A percentile compares a stretch with the other conserved stretches of the same genome.
Conservation (phyloP, 2,113 vertebrate genomes). For the Mastomys natalensis region DNA sequence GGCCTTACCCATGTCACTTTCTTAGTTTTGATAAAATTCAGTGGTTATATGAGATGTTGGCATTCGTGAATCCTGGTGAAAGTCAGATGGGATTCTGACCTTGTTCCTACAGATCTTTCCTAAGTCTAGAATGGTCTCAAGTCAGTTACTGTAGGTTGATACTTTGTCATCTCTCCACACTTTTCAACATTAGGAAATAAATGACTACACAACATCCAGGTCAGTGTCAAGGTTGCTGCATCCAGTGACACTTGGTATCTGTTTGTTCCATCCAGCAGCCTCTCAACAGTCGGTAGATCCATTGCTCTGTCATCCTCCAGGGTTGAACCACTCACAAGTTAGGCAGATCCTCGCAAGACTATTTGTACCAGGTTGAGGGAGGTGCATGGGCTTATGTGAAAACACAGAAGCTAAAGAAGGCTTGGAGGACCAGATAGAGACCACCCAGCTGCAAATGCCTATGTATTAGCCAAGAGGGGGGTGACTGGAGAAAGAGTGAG, state of each 20-base stretch:
- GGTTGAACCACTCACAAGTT: background rate
- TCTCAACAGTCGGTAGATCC: background rate
- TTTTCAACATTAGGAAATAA: constrained; percentile 35
- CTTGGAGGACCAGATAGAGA: background rate
- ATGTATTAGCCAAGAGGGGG: background rate
- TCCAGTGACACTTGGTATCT: constrained; percentile 17
- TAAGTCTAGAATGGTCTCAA: constrained; percentile 20
- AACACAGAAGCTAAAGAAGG: background rate
- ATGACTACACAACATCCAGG: background rate
- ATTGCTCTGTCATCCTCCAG: background rate
- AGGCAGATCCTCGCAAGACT: background rate
- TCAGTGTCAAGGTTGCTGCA: background rate
- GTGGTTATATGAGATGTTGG: background rate
- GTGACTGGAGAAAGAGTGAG: background rate
- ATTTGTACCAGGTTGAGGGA: background rate
- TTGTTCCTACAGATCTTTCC: background rate
- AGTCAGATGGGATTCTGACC: background rate
- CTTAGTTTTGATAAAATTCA: background rate
- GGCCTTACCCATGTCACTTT: background rate
- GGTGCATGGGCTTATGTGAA: background rate
- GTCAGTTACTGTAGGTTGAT: background rate
- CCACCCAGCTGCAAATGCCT: background rate
- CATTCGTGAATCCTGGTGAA: background rate
- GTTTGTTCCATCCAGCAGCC: constrained; percentile 7
- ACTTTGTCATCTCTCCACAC: background rate